Evolutionary conservation across 2,797 vertebrate genomes (phyloP).

Genomic region (Channallabes apus): DNA sequence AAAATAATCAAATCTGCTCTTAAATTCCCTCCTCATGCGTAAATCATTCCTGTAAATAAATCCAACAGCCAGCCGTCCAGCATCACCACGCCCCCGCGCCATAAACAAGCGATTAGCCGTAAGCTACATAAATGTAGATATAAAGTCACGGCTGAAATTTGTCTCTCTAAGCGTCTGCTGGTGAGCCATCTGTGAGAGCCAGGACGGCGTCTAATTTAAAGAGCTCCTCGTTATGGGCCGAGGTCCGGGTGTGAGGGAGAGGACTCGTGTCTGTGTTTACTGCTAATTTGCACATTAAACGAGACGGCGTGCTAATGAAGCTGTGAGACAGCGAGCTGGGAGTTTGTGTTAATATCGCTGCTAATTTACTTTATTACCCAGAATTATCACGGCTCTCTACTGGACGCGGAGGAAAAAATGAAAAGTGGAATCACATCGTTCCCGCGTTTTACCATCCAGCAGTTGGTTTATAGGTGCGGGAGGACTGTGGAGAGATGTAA

Average conservation of each 20-base stretch:
- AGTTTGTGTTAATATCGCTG: slow-evolving; percentile 1
- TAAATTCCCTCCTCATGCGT: not conserved
- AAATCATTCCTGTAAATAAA: not conserved
- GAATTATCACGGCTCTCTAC: not conserved
- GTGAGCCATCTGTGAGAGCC: slow-evolving; percentile 46
- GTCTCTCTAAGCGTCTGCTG: slow-evolving; percentile 12
- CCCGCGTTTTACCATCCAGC: not conserved
- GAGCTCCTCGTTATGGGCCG: slow-evolving; percentile 34
- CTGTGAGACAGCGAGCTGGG: slow-evolving; percentile 6
- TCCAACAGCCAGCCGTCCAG: not conserved
- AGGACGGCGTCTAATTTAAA: slow-evolving; percentile 31
- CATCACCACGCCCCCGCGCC: not conserved
- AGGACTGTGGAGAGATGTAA: not conserved
- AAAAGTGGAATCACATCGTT: too few species aligned
- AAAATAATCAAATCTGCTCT: not conserved
- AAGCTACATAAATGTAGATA: not conserved
- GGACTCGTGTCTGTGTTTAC: slow-evolving; percentile 49
- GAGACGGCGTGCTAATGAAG: slow-evolving; percentile 51
- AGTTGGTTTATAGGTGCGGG: not conserved
- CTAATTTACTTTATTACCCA: slow-evolving; percentile 4
- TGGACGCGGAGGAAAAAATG: not conserved
- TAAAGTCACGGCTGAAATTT: not conserved
- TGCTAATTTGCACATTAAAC: slow-evolving; percentile 56
- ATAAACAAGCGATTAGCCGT: slow-evolving; percentile 6
- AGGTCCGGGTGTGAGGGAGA: slow-evolving; percentile 21